These are phyloP conservation scores for Cancer borealis DNA, from an alignment of 2,888 invertebrate species.

Conservation along the genomic window DNA sequence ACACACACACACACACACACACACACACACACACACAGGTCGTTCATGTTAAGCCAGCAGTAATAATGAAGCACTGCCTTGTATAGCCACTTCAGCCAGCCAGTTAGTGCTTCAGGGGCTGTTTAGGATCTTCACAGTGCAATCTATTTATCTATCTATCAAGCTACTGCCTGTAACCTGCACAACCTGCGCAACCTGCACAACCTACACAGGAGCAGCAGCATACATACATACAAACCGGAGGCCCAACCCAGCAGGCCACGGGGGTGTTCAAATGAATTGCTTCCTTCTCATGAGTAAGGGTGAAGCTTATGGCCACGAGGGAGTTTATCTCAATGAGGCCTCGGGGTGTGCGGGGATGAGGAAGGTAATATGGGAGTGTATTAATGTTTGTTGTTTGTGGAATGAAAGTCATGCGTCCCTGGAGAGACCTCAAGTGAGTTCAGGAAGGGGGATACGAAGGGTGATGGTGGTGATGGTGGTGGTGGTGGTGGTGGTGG, in stretches of 20 bases:
- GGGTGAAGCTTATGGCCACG: neutral
- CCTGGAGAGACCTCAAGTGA: neutral
- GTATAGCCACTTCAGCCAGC: too few relatives aligned
- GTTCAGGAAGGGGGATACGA: neutral
- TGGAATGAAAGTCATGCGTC: neutral
- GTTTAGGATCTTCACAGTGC: too few relatives aligned
- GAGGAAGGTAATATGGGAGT: neutral
- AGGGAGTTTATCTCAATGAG: slow-evolving; percentile 10
- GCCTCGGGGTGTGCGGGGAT: neutral
- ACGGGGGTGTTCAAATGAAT: neutral
- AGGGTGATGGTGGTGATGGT: neutral
- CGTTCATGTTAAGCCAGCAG: neutral
- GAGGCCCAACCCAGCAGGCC: neutral
- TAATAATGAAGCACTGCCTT: neutral
- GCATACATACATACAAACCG: too few relatives aligned
- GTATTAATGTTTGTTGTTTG: neutral
- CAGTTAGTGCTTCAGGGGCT: too few relatives aligned
- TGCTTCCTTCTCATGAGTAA: neutral
- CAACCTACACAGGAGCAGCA: too few relatives aligned
- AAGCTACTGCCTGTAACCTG: too few relatives aligned
- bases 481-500: neutral
- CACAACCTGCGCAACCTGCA: too few relatives aligned
- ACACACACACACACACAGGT: neutral
- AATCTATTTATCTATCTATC: too few relatives aligned
- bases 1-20: too few relatives aligned